Conservation (phyloP, 2,113 vertebrate species). For the Oriolus oriolus region DNA sequence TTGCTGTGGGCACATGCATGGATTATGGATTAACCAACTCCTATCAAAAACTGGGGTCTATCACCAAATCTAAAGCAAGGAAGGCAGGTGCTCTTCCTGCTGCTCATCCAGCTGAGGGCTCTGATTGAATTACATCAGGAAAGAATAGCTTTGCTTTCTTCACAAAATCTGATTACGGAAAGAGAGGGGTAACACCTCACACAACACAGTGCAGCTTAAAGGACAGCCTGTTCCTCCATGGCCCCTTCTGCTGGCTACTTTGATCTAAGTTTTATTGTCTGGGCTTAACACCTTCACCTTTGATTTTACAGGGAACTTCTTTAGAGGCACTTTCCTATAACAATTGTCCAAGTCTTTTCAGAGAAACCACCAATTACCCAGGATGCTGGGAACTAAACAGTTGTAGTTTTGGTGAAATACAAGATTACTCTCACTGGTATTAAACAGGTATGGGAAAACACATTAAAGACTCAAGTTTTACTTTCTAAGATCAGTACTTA, state of each 20-base stretch:
- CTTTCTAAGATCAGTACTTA: not conserved
- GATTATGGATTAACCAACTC: constrained; percentile 61
- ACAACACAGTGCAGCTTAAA: not conserved
- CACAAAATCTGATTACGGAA: constrained; percentile 53
- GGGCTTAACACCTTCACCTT: constrained; percentile 48
- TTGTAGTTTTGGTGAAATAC: constrained; percentile 32
- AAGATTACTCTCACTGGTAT: constrained; percentile 28
- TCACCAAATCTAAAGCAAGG: constrained; percentile 15
- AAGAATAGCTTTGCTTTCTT: constrained; percentile 51
- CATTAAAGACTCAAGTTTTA: not conserved
- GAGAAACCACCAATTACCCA: constrained; percentile 58
- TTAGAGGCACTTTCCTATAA: not conserved
- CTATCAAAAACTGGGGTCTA: not conserved
- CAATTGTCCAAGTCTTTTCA: constrained; percentile 43
- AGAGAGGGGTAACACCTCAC: constrained; percentile 15
- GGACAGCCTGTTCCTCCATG: constrained; percentile 16
- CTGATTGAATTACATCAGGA: constrained; percentile 48
- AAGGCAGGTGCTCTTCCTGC: constrained; percentile 50
- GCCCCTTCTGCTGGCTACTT: constrained; percentile 54
- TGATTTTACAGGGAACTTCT: constrained; percentile 12
- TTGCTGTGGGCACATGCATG: constrained; percentile 1
- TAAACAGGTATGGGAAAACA: constrained; percentile 17
- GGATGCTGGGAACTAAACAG: constrained; percentile 40
- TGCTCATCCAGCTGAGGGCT: not conserved
- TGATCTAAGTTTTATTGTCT: constrained; percentile 58